Evolutionary conservation across 2,113 vertebrate species (phyloP), one percentile per base, ranked within the genome.

Genomic region (Emydura subglobosa): DNA sequence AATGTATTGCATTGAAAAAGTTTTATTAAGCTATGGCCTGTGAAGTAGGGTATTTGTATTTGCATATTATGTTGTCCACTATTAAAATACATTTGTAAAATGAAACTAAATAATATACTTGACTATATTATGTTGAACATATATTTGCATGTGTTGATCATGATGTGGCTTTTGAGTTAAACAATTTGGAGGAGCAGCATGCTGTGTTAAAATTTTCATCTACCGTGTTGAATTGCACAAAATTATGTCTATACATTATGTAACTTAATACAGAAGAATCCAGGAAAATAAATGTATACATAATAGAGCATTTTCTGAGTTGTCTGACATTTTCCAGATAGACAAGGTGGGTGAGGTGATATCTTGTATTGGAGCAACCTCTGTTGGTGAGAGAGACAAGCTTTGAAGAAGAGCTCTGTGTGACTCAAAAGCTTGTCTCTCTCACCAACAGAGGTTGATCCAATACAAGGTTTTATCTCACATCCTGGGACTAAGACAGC

Each of bases 21-120:
- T 22, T 27, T 5, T 1, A 0, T 88, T 94, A 91, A 82, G 72
- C 87, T 78, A 6, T 82, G n/a, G 29, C 78, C 47, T 79, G 47
- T 51, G 78, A 79, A 50, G 29, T 57, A 85, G 85, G 55, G 27
- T 93, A n/a, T 92, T 96, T 82, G 53, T 95, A 34, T 91, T 95
- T 94, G 29, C 39, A 27, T 87, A 49, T 80, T 85, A 59, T 39
- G 87, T 90, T 51, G 19, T 87, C 89, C 74, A 29, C 54, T 5
- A 51, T 61, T 7, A 24, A 55, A 50, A n/a, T 88, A 22, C 81
- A 94, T 83, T 95, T 51, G 50, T 88, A 81, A 57, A 57, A 57
- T 57, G 57, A 31, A 93, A 61, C 76, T 29, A 86, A 57, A 24
- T 27, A 91, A 90, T 93, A 55, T 25, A 31, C 50, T 86, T 72